Conservation (phyloP, 2,113 vertebrate genomes). For the Dromas ardeola region DNA sequence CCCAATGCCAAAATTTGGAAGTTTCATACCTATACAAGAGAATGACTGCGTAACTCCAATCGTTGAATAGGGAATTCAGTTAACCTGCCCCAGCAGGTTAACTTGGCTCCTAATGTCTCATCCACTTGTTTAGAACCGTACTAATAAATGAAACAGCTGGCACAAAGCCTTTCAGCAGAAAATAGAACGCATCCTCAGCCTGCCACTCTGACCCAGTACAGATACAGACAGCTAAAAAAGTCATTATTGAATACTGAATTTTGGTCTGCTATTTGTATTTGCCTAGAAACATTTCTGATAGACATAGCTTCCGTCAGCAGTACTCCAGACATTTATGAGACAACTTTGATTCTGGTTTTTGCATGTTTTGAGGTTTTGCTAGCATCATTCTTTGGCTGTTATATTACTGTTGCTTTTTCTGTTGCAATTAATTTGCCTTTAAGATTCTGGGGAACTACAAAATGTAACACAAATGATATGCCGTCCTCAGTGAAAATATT, state of each 20-base stretch:
- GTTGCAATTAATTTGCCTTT: not conserved
- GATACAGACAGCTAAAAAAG: not conserved
- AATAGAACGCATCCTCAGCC: not conserved
- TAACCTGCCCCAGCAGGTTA: not conserved
- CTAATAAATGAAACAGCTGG: not conserved
- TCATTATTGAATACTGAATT: not conserved
- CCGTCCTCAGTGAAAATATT: not conserved
- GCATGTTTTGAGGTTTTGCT: not conserved
- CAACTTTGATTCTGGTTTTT: not conserved
- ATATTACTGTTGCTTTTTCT: not conserved
- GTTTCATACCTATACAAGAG: not conserved
- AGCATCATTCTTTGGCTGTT: not conserved
- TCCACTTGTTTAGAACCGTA: not conserved
- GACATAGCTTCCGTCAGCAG: not conserved
- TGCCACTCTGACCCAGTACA: not conserved
- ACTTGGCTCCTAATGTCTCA: not conserved
- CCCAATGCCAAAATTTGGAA: not conserved
- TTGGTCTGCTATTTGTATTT: not conserved
- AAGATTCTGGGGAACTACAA: not conserved
- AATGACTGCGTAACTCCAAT: not conserved
- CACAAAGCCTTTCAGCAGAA: not conserved
- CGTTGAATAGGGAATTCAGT: not conserved
- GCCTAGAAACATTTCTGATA: not conserved
- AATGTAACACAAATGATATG: not conserved
- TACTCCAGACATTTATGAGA: not conserved